Evolutionary conservation across 2,113 vertebrate genomes (phyloP), one percentile per base, ranked within the genome.

Genomic region (Chamaetylas fuelleborni): DNA sequence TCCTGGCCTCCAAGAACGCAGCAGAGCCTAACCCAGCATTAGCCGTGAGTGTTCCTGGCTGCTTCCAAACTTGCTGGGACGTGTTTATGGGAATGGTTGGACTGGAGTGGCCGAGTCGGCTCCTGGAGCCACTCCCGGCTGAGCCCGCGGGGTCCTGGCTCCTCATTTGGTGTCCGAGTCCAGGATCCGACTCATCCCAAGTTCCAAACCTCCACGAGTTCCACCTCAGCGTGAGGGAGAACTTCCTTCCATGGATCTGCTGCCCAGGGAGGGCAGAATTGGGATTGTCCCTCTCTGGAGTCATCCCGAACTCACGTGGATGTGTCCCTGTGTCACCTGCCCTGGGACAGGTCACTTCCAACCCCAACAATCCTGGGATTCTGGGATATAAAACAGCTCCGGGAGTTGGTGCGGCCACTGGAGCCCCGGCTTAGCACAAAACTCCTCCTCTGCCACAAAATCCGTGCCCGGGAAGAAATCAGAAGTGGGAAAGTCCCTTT

Each of bases 1-100:
- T 83, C 42, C 50, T 42, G 77, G 53, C 25, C 60, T 93, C 67
- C 42, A 85, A 86, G 79, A 80, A 36, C 36, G 36, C 36, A 36
- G 36, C 36, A 29, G 16, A 57, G 71, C 66, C 66, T 80, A 88
- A 90, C 95, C 92, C 74, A 38, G 57, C 15, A 95, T 96, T 97
- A 95, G 76, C 4, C 43, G 2, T 12, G 61, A 92, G 74, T 17
- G 66, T 24, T 72, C 48, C 74, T 11, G 48, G 72, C 72, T 65
- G 28, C 53, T 74, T 33, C 79, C 72, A 43, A 42, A 65, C 92
- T 61, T 57, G 92, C 57, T 28, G 74, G 88, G 92, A 90, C 56
- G 7, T 66, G 95, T 96, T 94, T 83, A 42, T 15, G 71, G 81
- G 45, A 43, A 25, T 12, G 45, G 65, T 53, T 1, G 28, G 92